Conservation (phyloP, 2,797 vertebrate species). For the Spheniscus humboldti region DNA sequence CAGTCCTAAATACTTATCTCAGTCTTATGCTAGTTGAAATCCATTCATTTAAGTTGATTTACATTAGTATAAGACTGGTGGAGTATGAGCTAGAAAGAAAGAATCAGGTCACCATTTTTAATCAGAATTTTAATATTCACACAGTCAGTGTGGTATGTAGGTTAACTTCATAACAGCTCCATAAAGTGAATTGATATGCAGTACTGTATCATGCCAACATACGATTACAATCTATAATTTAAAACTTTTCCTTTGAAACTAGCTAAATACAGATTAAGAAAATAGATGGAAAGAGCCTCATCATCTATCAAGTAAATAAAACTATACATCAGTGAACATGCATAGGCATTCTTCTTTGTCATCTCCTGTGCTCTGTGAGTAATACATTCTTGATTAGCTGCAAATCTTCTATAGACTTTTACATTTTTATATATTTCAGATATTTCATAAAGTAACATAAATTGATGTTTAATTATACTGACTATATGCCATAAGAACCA, state of each 20-base stretch:
- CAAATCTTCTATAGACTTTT: background rate
- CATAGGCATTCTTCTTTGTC: background rate
- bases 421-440: background rate
- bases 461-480: background rate
- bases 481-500: background rate
- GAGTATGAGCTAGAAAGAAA: conserved; percentile 16
- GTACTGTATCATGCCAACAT: background rate
- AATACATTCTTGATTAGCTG: background rate
- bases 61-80: background rate
- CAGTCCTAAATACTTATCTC: background rate
- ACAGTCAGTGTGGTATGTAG: conserved; percentile 12
- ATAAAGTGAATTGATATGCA: conserved; percentile 33
- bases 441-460: background rate
- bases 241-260: conserved; percentile 51
- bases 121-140: conserved; percentile 52
- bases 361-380: background rate
- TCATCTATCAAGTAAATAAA: conserved; percentile 39
- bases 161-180: conserved; percentile 47
- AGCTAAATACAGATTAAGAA: conserved; percentile 48
- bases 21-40: background rate
- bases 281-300: background rate
- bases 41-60: conserved; percentile 30
- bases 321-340: background rate
- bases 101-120: conserved; percentile 58
- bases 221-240: conserved; percentile 35